Evolutionary conservation across 2,797 vertebrate genomes (phyloP), one percentile per base, ranked within the genome.

Genomic region (Syngnathus rostellatus): DNA sequence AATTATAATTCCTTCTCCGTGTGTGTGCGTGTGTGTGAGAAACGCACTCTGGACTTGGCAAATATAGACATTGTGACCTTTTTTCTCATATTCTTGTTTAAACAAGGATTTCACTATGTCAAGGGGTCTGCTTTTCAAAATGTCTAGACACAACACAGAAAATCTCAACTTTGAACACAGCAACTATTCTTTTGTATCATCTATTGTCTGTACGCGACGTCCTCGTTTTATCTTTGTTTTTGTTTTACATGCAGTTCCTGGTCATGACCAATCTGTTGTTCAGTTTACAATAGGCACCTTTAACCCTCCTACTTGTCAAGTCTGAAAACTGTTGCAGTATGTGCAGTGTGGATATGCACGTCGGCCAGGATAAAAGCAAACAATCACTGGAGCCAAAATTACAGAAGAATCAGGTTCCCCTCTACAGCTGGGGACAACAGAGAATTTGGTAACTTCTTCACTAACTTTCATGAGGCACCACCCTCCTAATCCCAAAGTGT

Each of bases 301-400:
- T 65, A 67, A 66, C 65, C n/a, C 65, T 61, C 23, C 23, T 23
- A 23, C 23, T 68, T 62, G 16, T 48, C 46, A 75, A 65, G 71
- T 79, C 75, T 68, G 50, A 64, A 67, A 68, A 73, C 48, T 69
- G 59, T 68, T 71, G 51, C 54, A 70, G 50, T 73, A 21, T 72
- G 78, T 74, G 72, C 79, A 68, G 68, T 64, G 51, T 66, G 37
- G 39, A 75, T 76, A 65, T 53, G 39, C 67, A 75, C 70, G 70
- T 68, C 62, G 40, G 46, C 74, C 82, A 73, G 71, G 80, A 76
- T 63, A 64, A 72, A 83, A 78, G 78, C 72, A 82, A 76, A 68
- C 45, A 65, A 64, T 70, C 55, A 62, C 75, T 74, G 71, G 68
- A 66, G 40, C 58, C 59, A 45, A 58, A 21, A 53, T 55, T 62